A percentile compares a stretch with the other conserved stretches of the same genome.
These are phyloP conservation scores for Sphinx pinastri DNA, from an alignment of 2,888 invertebrate species.

Conservation along the genomic window DNA sequence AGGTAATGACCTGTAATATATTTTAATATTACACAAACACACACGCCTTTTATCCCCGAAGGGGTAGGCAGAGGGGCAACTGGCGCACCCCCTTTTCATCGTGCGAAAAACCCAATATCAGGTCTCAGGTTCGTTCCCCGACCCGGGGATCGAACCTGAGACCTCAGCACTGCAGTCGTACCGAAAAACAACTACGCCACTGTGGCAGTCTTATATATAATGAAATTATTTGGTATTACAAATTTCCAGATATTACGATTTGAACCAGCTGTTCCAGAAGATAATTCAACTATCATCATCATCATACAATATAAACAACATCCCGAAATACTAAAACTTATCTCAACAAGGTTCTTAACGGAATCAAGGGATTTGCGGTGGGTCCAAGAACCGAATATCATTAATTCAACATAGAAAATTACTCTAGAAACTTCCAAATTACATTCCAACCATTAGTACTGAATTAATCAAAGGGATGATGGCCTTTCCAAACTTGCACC, in stretches of 20 bases:
- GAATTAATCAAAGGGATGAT: constrained; percentile 73
- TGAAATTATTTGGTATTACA: too few species aligned
- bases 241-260: neutral
- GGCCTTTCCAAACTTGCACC: constrained; percentile 60
- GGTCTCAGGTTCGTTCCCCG: too few species aligned
- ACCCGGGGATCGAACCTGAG: too few species aligned
- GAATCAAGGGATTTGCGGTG: constrained; percentile 19
- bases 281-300: neutral
- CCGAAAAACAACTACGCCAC: too few species aligned
- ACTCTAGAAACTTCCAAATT: constrained; percentile 59
- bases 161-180: too few species aligned
- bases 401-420: constrained; percentile 53
- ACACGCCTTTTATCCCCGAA: neutral
- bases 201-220: too few species aligned
- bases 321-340: neutral
- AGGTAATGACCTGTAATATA: neutral
- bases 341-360: neutral
- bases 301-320: neutral
- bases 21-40: neutral
- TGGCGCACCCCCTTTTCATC: too few species aligned
- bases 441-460: constrained; percentile 67
- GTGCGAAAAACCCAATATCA: too few species aligned
- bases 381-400: constrained; percentile 8
- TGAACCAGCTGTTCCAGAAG: too few species aligned
- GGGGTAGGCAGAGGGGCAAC: too few species aligned